Evolutionary conservation across 2,113 vertebrate species (phyloP), one percentile per base, ranked within the genome.

Genomic region (Hepsetus odoe): DNA sequence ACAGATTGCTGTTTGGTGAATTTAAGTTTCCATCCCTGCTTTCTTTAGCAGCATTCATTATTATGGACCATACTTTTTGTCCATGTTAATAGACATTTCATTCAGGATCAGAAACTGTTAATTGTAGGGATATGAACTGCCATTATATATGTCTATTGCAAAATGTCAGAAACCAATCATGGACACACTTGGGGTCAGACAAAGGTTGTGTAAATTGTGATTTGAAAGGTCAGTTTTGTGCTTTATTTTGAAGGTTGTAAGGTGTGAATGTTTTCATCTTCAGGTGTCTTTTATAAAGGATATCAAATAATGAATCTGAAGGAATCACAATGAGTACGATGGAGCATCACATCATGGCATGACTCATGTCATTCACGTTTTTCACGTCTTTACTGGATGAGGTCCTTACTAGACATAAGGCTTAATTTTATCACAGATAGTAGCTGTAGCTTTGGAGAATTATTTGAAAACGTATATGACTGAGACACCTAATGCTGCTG

Each of bases 331-430:
- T 56, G 18, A 18, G 13, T 4, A 18, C 2, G 16, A 16, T 42
- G 24, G 55, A 71, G 68, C 32, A 16, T 49, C 46, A 49, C 18
- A 18, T 49, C 16, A 70, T 76, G 58, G 42, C n/a, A 56, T 46
- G 35, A 18, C 49, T 32, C 40, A 46, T 66, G 12, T 38, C 53
- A 70, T 82, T 32, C 53, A 44, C 65, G 64, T 75, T 51, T 72
- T 13, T 16, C 13, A 44, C 18, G 24, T 14, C 33, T 58, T 58
- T 18, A 33, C 26, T 74, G 11, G 59, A 44, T 26, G 9, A 28
- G 59, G 9, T 61, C 56, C 71, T 20, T 3, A 42, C 55, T 30
- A 16, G 55, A 30, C 14, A 55, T 24, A 24, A 2, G 2, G 13
- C 13, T 46, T 55, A 13, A 55, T 20, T 55, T 10, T 2, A 22